Evolutionary conservation across 53 echinoderm and acorn worm species (phyloP), one percentile per base, ranked within the genome.

Genomic region (Mesocentrotus franciscanus): DNA sequence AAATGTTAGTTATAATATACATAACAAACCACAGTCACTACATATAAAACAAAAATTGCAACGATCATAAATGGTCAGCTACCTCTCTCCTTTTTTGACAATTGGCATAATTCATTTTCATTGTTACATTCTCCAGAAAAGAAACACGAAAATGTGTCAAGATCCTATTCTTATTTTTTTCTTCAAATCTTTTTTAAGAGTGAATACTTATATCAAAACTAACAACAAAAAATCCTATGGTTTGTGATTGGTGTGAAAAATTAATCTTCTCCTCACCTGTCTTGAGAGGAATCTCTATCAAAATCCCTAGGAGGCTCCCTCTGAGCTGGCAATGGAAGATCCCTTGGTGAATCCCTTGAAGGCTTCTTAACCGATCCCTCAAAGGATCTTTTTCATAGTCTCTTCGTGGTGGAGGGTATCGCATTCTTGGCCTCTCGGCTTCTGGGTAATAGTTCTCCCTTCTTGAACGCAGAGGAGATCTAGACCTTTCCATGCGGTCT

Each of bases 391-490:
- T 93, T 18, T 10, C 58, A 59, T 62, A 78, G 56, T 78, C 78
- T 33, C 93, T 93, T 8, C 79, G 59, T 78, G 93, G 93, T 33
- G 93, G 93, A 79, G 81, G 93, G 60, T 79, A 60, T 27, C 18
- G 15, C 93, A 61, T 93, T 33, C 93, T 93, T 16, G 93, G 93
- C 34, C 95, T 85, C 56, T 94, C 95, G 12, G 95, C 85, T 55
- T 94, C 85, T 8, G 95, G 95, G 87, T 94, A 94, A 55, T 85
- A 94, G 71, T 85, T 94, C 35, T 94, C 95, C 87, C 95, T 94
- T 85, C 95, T 85, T 26, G 34, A 30, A 30, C 60, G 60, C 20
- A 58, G 9, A 22, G 94, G 94, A 35, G 79, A 78, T 60, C 94
- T 57, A 32, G 93, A 26, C 26, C 93, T 70, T 6, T 92, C 92